Evolutionary conservation across 1,140 invertebrate species (phyloP).

Genomic region (Camponotus floridanus): DNA sequence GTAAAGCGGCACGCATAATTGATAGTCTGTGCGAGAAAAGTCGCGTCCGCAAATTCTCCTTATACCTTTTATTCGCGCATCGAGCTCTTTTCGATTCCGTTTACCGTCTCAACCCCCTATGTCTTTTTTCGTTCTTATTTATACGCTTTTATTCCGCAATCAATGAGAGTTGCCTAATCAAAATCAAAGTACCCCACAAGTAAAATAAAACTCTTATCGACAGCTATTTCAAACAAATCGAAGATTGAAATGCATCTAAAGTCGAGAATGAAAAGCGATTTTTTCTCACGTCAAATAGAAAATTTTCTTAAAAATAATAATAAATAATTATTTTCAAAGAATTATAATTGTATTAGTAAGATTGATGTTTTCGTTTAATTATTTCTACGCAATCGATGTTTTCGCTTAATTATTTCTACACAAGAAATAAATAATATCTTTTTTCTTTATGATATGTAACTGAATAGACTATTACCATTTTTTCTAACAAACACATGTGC

Average conservation of each 20-base stretch:
- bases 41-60: not conserved
- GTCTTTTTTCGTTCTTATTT: not conserved
- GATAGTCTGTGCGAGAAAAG: slow-evolving; percentile 16
- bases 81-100: not conserved
- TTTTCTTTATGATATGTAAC: no score
- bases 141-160: not conserved
- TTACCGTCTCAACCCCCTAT: not conserved
- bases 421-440: not conserved
- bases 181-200: not conserved
- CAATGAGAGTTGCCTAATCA: not conserved
- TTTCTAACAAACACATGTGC: not conserved
- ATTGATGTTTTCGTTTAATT: no score
- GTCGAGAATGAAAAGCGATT: not conserved
- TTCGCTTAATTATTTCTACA: no score
- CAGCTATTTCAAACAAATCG: not conserved
- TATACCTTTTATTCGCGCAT: not conserved
- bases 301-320: not conserved
- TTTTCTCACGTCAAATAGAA: not conserved
- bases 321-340: no score
- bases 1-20: slow-evolving; percentile 22
- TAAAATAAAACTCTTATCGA: not conserved
- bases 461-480: not conserved
- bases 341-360: no score
- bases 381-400: no score
- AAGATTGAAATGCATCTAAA: not conserved